These are phyloP conservation scores for Standfussiana lucernea DNA, from an alignment of 2,888 invertebrate genomes.

Conservation along the genomic window DNA sequence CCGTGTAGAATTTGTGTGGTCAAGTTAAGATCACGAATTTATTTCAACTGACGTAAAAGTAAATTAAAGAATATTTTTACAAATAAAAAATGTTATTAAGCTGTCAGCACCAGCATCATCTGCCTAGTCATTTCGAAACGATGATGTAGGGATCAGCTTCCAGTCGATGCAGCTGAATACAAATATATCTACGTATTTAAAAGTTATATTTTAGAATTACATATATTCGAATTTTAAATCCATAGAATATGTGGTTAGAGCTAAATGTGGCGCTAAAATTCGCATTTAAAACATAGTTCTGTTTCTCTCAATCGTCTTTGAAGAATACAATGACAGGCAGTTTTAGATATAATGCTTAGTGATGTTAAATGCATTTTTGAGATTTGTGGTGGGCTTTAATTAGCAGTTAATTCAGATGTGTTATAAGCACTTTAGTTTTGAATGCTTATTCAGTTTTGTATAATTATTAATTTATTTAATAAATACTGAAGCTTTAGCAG, in stretches of 20 bases:
- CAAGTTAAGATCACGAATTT: background rate
- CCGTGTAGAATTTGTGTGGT: slow-evolving; percentile 14
- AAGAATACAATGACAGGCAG: no score
- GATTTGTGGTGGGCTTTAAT: no score
- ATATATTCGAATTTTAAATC: background rate
- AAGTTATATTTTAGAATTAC: background rate
- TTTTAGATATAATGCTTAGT: no score
- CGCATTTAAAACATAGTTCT: background rate
- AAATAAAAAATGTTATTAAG: no score
- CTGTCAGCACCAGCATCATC: background rate
- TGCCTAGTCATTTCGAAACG: background rate
- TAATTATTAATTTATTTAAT: background rate
- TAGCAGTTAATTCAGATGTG: no score
- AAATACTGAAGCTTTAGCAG: background rate
- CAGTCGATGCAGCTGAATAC: slow-evolving; percentile 1
- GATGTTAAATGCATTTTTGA: background rate
- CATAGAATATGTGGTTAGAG: background rate
- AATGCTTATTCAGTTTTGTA: background rate
- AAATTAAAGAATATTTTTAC: no score
- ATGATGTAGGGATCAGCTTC: background rate
- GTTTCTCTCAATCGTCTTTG: background rate
- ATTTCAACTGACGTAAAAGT: background rate
- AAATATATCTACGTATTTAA: background rate
- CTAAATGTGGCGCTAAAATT: background rate
- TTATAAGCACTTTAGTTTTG: no score